Evolutionary conservation across 1,140 invertebrate species (phyloP).

Genomic region (Heliconius hermathena): DNA sequence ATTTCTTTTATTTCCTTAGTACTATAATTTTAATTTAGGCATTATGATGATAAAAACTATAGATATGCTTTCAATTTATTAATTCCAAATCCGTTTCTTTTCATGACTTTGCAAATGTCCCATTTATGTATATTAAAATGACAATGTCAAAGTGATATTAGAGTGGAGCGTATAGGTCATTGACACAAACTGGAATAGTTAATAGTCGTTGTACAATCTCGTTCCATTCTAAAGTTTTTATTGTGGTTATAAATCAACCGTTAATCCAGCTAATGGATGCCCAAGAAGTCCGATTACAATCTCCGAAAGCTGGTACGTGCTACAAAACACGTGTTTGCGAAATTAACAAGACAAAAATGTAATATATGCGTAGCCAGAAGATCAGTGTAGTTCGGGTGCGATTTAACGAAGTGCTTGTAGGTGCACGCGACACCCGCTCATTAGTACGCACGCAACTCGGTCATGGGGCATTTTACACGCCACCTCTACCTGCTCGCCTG

Average conservation of each 20-base stretch:
- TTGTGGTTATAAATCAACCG: slow-evolving; percentile 48
- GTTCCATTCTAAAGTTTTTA: slow-evolving; percentile 49
- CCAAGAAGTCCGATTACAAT: slow-evolving; percentile 41
- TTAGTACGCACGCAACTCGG: slow-evolving; percentile 71
- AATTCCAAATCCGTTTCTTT: background rate
- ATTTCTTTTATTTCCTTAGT: too few relatives aligned
- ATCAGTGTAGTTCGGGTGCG: slow-evolving; percentile 57
- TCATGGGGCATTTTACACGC: slow-evolving; percentile 53
- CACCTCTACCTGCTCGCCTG: slow-evolving; percentile 48
- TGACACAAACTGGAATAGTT: slow-evolving; percentile 35
- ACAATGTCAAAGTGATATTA: slow-evolving; percentile 26
- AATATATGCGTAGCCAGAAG: slow-evolving; percentile 45
- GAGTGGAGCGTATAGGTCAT: slow-evolving; percentile 22
- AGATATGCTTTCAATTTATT: background rate
- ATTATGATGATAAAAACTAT: background rate
- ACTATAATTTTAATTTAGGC: too few relatives aligned
- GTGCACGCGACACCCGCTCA: slow-evolving; percentile 74
- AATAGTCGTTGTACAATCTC: slow-evolving; percentile 40
- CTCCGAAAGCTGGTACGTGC: slow-evolving; percentile 38
- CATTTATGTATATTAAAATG: slow-evolving; percentile 9
- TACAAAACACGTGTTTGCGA: slow-evolving; percentile 48
- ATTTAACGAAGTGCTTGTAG: slow-evolving; percentile 69
- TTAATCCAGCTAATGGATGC: slow-evolving; percentile 48
- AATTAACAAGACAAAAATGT: slow-evolving; percentile 62
- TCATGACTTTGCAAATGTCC: slow-evolving; percentile 10